Conservation (phyloP, 2,113 vertebrate species). For the Alethe diademata region DNA sequence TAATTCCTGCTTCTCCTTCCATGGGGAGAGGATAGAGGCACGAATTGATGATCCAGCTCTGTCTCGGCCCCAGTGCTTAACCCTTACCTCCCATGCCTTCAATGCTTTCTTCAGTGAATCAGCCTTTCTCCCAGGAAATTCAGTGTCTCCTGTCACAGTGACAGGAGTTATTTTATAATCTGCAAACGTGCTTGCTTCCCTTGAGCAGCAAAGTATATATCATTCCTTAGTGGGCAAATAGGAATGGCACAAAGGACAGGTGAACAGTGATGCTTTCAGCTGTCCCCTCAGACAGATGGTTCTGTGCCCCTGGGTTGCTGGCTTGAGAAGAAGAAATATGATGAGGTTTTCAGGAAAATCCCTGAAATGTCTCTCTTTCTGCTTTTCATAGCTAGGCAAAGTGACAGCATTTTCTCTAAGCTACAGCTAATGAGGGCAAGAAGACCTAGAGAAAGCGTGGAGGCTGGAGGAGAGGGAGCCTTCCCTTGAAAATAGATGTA, state of each 20-base stretch:
- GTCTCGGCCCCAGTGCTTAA: fast-evolving
- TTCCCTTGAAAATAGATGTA: background rate
- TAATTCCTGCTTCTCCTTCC: background rate
- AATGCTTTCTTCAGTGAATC: background rate
- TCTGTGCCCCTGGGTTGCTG: background rate
- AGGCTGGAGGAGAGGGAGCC: background rate
- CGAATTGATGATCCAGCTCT: background rate
- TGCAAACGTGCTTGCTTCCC: background rate
- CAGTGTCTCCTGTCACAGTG: background rate
- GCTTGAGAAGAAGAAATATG: background rate
- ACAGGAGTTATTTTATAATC: background rate
- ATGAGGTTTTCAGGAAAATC: background rate
- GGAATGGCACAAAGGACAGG: background rate
- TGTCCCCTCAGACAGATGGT: background rate
- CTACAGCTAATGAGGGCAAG: background rate
- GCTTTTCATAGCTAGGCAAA: background rate
- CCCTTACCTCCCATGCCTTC: background rate
- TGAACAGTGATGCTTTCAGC: background rate
- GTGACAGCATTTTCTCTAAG: background rate
- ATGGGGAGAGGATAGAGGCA: background rate
- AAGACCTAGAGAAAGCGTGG: background rate
- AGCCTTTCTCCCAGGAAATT: background rate
- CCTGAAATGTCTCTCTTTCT: background rate
- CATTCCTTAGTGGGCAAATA: background rate
- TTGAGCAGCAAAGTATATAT: background rate